Evolutionary conservation across 1,140 invertebrate species (phyloP).

Genomic region (Ectropis grisescens): DNA sequence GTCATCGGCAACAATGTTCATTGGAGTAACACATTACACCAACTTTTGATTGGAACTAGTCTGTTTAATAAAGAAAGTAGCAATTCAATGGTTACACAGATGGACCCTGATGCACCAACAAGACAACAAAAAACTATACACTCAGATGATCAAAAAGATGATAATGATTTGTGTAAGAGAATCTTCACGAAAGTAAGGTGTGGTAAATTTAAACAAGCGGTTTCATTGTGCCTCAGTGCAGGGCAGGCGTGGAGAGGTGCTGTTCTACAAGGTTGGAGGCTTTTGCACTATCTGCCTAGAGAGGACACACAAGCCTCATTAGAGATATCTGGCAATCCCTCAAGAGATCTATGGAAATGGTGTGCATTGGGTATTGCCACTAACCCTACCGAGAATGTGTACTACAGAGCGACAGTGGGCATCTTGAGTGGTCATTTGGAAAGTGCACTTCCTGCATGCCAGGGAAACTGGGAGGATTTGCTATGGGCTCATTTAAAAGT

Average conservation of each 20-base stretch:
- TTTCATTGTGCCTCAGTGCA: slow-evolving; percentile 84
- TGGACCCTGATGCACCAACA: slow-evolving; percentile 95
- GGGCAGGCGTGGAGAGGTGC: slow-evolving; percentile 93
- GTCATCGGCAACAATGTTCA: slow-evolving; percentile 79
- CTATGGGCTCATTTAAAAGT: slow-evolving; percentile 91
- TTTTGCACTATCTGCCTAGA: slow-evolving; percentile 63
- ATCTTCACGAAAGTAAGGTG: slow-evolving; percentile 87
- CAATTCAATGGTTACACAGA: slow-evolving; percentile 72
- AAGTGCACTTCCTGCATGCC: slow-evolving; percentile 79
- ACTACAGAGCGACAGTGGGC: slow-evolving; percentile 79
- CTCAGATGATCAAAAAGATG: slow-evolving; percentile 92
- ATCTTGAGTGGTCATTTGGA: slow-evolving; percentile 88
- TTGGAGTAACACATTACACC: slow-evolving; percentile 94
- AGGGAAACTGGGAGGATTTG: slow-evolving; percentile 87
- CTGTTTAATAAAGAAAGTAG: slow-evolving; percentile 60
- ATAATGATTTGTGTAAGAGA: slow-evolving; percentile 76
- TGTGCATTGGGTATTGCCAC: slow-evolving; percentile 82
- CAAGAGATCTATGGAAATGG: slow-evolving; percentile 92
- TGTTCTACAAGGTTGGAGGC: slow-evolving; percentile 89
- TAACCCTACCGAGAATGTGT: slow-evolving; percentile 69
- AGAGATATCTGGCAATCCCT: slow-evolving; percentile 84
- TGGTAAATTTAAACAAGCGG: slow-evolving; percentile 87
- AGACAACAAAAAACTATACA: slow-evolving; percentile 86
- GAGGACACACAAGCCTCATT: slow-evolving; percentile 67
- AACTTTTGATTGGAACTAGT: slow-evolving; percentile 74